A percentile compares a stretch with the other conserved stretches of the same genome.
Evolutionary conservation across 64 coral and sea anemone species (phyloP).

Genomic region (Montipora cactus): DNA sequence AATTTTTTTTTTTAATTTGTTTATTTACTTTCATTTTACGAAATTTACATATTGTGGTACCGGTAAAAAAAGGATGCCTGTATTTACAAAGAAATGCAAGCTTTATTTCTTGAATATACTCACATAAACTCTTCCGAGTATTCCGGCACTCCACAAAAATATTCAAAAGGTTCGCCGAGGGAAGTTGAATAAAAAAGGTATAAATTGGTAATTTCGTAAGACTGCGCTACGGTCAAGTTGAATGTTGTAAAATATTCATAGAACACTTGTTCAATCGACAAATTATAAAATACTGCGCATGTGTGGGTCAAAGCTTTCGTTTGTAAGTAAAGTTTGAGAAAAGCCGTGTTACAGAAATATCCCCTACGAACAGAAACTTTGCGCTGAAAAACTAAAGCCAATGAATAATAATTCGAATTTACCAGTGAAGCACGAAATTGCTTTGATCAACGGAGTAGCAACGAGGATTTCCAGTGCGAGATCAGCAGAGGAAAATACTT

Average conservation of each 20-base stretch:
- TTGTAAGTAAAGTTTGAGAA: background rate
- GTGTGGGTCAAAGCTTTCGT: constrained; percentile 9
- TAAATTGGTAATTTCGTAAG: background rate
- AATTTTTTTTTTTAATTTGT: no score
- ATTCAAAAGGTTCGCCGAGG: no score
- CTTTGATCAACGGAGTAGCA: constrained; percentile 62
- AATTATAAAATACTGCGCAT: background rate
- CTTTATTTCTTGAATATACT: no score
- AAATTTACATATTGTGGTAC: no score
- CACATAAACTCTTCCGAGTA: no score
- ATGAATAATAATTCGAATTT: constrained; percentile 43
- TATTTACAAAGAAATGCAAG: no score
- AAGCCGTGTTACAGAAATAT: background rate
- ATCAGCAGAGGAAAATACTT: constrained; percentile 37
- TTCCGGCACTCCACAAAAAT: no score
- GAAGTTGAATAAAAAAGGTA: constrained; percentile 19
- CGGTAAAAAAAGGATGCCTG: no score
- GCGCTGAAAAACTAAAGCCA: background rate
- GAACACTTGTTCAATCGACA: background rate
- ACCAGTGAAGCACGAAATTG: constrained; percentile 66
- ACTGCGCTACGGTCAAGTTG: background rate
- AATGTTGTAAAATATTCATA: constrained; percentile 24
- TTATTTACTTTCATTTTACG: no score
- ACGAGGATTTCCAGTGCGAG: constrained; percentile 68
- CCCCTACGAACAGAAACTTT: background rate